Conservation (phyloP, 1,140 invertebrate genomes). For the Babylonia areolata region DNA sequence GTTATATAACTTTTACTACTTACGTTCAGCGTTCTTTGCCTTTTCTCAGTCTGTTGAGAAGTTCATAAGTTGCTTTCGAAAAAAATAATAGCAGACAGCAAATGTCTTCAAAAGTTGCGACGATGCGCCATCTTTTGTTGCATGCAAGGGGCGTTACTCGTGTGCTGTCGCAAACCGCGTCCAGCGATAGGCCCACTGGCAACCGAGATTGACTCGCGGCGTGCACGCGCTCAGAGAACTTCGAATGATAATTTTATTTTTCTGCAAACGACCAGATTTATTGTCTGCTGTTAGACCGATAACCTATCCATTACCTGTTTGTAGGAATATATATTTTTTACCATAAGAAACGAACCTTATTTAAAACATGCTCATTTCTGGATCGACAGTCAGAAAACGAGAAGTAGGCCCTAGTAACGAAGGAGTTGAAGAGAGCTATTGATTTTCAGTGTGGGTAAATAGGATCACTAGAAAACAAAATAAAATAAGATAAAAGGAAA, state of each 20-base stretch:
- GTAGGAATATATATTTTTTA: background rate
- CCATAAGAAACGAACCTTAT: background rate
- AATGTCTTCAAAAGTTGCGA: slow-evolving; percentile 39
- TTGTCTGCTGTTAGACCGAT: background rate
- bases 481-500: too few species aligned
- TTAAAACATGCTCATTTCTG: background rate
- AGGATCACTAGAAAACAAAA: too few species aligned
- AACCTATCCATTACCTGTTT: background rate
- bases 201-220: background rate
- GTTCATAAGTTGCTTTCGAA: slow-evolving; percentile 26
- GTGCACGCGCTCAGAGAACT: background rate
- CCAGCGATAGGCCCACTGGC: background rate
- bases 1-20: background rate
- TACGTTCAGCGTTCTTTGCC: background rate
- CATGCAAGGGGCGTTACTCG: slow-evolving; percentile 14
- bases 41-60: background rate
- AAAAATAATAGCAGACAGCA: slow-evolving; percentile 40
- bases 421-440: background rate
- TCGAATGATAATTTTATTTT: background rate
- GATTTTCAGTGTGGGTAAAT: too few species aligned
- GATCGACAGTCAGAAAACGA: background rate
- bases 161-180: slow-evolving; percentile 6
- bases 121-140: slow-evolving; percentile 40
- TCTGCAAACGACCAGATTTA: background rate
- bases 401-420: too few species aligned